Base-by-base conservation (phyloP, 2,113 vertebrate species). In the Proteles cristata region DNA sequence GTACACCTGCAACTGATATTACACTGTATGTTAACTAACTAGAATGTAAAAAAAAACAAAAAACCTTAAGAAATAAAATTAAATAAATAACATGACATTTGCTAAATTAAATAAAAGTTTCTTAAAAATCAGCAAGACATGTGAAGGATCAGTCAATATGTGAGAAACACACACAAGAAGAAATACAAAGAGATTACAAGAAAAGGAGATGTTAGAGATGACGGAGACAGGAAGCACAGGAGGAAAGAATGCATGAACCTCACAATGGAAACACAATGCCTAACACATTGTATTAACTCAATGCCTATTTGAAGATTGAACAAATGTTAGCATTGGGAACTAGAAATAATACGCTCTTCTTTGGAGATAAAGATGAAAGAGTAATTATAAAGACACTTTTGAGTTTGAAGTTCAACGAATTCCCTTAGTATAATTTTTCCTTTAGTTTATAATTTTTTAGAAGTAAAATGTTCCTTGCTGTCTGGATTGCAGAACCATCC, bases 331-430 rank as follows among this genome's bases (percentile, higher is more conserved):
- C 48, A 50, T 12, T 79, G 58, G 35, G 58, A 14, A 79, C 61
- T 68, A 73, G 53, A 82, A 53, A 71, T 35, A 74, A 66, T 35
- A 28, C 0, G 4, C 11, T 83, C 83, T 94, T 50, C 33, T 93
- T 88, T 66, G 12, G 69, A 58, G 35, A 55, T 83, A 88, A 88
- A 91, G 48, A 68, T 81, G n/a, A 92, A 82, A 90, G 10, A 71
- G 86, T 55, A 92, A 95, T 43, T 73, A 12, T 50, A 61, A 84
- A 66, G 76, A 48, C 31, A 71, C n/a, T 79, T 95, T 95, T 25
- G 61, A 88, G 69, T 66, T 14, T 77, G 31, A 97, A 84, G 10
- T 53, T 88, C 69, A 93, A 69, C 26, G 12, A 50, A 92, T 50
- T 86, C 16, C 25, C n/a, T 77, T 77, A n/a, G 11, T 39, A 31